A percentile compares a stretch with the other conserved stretches of the same genome.
Evolutionary conservation across 2,113 vertebrate species (phyloP).

Genomic region (Crocuta crocuta): DNA sequence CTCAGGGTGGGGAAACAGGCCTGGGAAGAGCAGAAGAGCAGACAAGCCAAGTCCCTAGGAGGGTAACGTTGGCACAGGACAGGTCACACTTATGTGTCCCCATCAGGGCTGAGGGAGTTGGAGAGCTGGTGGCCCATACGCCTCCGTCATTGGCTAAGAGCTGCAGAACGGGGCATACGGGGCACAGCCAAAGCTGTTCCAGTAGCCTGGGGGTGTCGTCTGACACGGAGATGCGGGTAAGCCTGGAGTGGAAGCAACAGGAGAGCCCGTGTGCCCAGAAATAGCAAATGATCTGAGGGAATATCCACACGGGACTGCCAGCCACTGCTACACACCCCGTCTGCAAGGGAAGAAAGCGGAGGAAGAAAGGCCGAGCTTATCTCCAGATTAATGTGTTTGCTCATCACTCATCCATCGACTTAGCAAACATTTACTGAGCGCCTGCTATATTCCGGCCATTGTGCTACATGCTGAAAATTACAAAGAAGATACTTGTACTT

Average conservation of each 20-base stretch:
- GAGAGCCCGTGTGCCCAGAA: neutral
- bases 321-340: neutral
- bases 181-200: neutral
- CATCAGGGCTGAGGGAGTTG: neutral
- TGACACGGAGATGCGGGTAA: neutral
- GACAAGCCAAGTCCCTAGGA: neutral
- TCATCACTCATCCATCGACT: neutral
- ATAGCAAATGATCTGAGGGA: neutral
- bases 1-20: neutral
- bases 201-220: neutral
- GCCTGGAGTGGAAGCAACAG: neutral
- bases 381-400: neutral
- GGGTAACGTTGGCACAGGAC: neutral
- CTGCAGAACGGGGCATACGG: neutral
- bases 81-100: neutral
- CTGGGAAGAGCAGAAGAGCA: neutral
- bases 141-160: neutral
- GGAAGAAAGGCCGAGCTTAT: neutral
- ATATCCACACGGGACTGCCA: accelerated
- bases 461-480: neutral
- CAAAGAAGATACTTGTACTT: neutral
- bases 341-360: neutral
- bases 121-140: neutral
- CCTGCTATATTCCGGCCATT: no score
- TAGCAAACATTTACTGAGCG: neutral